A percentile compares a stretch with the other conserved stretches of the same genome.
Evolutionary conservation across 1,140 invertebrate genomes (phyloP).

Genomic region (Apolygus lucorum): DNA sequence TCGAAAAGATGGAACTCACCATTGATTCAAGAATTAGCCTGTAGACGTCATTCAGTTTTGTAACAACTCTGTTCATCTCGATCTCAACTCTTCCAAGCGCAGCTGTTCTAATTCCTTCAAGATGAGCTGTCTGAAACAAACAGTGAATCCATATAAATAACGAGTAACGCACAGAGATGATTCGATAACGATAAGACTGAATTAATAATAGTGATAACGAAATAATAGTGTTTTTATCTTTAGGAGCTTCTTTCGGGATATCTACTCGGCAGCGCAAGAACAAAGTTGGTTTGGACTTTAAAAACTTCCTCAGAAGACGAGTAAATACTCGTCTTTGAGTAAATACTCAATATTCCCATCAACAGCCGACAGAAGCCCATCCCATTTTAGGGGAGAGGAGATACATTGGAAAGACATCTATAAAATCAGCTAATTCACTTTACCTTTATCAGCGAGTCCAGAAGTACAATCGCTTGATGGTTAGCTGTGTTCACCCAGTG

Average conservation of each 20-base stretch:
- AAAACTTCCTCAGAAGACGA: neutral
- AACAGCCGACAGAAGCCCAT: neutral
- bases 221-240: neutral
- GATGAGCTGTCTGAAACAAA: slow-evolving; percentile 24
- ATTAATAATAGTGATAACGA: neutral
- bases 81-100: slow-evolving; percentile 10
- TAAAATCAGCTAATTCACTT: neutral
- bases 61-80: neutral
- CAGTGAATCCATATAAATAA: neutral
- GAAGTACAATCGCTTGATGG: slow-evolving; percentile 15
- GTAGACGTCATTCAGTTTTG: neutral
- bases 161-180: neutral
- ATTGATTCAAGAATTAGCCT: neutral
- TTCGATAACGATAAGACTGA: neutral
- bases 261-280: neutral
- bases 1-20: too few species aligned
- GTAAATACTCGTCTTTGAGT: too few species aligned
- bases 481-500: slow-evolving; percentile 17
- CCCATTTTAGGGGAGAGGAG: neutral
- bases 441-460: slow-evolving; percentile 30
- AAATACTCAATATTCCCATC: too few species aligned
- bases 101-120: slow-evolving; percentile 26
- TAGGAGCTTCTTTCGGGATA: neutral
- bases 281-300: neutral
- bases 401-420: neutral